Base-by-base conservation (phyloP, 1,140 invertebrate genomes). In the Leptinotarsa texana region DNA sequence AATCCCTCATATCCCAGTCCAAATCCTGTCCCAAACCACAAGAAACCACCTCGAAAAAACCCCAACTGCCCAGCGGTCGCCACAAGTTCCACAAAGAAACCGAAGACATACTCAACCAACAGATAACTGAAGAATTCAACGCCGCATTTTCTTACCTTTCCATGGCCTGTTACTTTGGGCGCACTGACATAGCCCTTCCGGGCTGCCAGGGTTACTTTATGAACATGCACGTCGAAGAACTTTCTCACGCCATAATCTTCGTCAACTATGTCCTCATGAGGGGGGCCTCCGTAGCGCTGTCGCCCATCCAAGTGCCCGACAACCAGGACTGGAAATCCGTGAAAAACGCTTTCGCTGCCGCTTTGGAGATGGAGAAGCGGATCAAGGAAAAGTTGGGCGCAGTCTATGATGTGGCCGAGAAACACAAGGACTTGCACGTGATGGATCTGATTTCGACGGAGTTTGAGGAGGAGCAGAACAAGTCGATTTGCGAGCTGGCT, bases 101-200 rank as follows among this genome's bases (percentile, higher is more conserved):
- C 78, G 95, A 96, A 86, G 86, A 86, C 13, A 89, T 87, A 17
- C 86, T 96, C 42, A 97, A 97, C 83, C 89, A 92, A 51, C 95
- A 97, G 85, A 96, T 97, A 80, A 94, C 94, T 85, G 87, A 94
- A 88, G 95, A 97, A 86, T 84, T 97, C 1, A 91, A 93, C 75
- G 94, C 95, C 8, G 91, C 90, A 82, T 95, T 96, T 83, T 89
- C 90, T 33, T 97, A 97, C 85, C 84, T 94, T 82, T 91, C 93
- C 47, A 94, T 97, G 92, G 89, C 92, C 6, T 91, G 87, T 82
- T 91, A 94, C 83, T 96, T 95, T 82, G 91, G 94, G 77, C 88
- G 93, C 49, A 91, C 91, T 78, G 93, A 95, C 83, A 89, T 96
- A 2, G 93, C 93, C 17, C 84, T 95, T 5, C 88, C 88, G 5